Evolutionary conservation across 2,888 invertebrate species (phyloP).

Genomic region (Campoplex capitator): DNA sequence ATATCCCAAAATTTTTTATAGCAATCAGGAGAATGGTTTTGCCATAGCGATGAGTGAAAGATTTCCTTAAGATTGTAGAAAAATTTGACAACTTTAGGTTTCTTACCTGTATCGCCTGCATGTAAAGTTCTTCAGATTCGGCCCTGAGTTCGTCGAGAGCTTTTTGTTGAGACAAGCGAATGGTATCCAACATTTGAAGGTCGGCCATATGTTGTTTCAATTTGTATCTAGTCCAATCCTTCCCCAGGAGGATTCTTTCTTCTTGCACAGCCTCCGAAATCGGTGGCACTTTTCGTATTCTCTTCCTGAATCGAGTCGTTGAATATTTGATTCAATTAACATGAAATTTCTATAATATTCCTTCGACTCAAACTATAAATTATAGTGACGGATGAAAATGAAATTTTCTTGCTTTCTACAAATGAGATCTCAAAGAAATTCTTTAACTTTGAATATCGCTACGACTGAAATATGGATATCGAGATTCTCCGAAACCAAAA

Average conservation of each 20-base stretch:
- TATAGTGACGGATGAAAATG: not conserved
- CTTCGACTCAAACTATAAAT: not conserved
- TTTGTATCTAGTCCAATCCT: conserved; percentile 92
- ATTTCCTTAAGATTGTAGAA: not conserved
- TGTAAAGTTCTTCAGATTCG: conserved; percentile 94
- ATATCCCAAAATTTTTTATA: too few relatives aligned
- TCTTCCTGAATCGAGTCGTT: conserved; percentile 82
- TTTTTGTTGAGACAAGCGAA: conserved; percentile 89
- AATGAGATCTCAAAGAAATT: not conserved
- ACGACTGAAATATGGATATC: not conserved
- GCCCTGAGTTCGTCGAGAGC: conserved; percentile 92
- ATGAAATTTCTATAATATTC: not conserved
- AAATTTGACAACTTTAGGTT: conserved; percentile 78
- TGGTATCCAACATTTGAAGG: conserved; percentile 89
- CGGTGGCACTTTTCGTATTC: conserved; percentile 85
- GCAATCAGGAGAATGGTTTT: not conserved
- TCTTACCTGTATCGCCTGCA: conserved; percentile 93
- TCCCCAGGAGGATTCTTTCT: conserved; percentile 88
- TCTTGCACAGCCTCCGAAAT: conserved; percentile 88
- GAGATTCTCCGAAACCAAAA: not conserved
- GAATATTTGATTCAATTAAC: not conserved
- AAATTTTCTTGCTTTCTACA: not conserved
- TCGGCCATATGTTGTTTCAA: conserved; percentile 88
- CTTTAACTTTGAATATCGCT: too few relatives aligned
- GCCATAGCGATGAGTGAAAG: not conserved